These are phyloP conservation scores for Amphipoea lucens DNA, from an alignment of 2,888 invertebrate species.

Conservation along the genomic window DNA sequence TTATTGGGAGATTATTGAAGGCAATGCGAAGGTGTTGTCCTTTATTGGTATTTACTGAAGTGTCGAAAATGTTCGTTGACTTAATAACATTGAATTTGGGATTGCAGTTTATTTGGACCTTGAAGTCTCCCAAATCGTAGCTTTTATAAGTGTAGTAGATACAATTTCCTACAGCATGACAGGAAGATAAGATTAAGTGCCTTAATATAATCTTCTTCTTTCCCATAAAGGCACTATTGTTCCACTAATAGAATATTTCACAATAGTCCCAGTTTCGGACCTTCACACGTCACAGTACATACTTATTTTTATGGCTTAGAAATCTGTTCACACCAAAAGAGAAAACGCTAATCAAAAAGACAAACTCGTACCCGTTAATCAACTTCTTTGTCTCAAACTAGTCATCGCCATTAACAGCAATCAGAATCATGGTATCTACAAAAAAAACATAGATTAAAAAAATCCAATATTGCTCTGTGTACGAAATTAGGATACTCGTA, in stretches of 20 bases:
- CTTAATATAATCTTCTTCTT: neutral
- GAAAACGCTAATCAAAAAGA: constrained; percentile 55
- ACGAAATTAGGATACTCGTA: constrained; percentile 77
- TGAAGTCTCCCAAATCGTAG: neutral
- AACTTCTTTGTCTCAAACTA: constrained; percentile 64
- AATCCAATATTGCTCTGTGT: constrained; percentile 74
- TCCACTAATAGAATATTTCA: constrained; percentile 2
- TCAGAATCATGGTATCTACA: constrained; percentile 63
- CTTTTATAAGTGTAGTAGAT: neutral
- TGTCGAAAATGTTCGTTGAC: neutral
- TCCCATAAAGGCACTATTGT: neutral
- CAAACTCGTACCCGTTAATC: constrained; percentile 51
- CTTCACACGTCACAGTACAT: constrained; percentile 16
- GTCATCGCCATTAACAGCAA: constrained; percentile 61
- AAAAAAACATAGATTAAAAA: constrained; percentile 70
- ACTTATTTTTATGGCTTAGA: constrained; percentile 39
- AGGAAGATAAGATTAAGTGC: neutral
- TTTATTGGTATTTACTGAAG: constrained; percentile 10
- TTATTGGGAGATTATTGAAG: constrained; percentile 25
- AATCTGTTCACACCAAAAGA: constrained; percentile 56
- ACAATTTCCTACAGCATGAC: no score
- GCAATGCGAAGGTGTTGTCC: constrained; percentile 15
- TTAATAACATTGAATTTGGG: neutral
- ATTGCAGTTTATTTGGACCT: neutral
- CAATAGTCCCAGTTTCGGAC: constrained; percentile 2